Conservation (phyloP, 2,888 invertebrate genomes). For the Drosophila mimetica region DNA sequence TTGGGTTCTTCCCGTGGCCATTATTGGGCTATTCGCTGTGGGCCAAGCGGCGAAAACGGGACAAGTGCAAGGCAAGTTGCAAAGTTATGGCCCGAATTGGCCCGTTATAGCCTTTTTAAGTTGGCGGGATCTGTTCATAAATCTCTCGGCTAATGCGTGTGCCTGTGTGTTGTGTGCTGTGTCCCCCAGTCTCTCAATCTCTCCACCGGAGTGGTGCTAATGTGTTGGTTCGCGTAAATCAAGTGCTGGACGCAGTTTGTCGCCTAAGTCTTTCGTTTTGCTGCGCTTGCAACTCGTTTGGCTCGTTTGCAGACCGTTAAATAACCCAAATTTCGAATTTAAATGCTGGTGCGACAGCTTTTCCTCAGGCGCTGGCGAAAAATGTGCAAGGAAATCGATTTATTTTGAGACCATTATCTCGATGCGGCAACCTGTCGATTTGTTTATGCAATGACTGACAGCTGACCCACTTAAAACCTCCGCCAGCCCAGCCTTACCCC, state of each 20-base stretch:
- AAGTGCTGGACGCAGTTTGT: conserved; percentile 62
- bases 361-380: conserved; percentile 36
- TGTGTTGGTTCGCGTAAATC: conserved; percentile 48
- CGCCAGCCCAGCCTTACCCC: conserved; percentile 4
- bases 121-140: conserved; percentile 29
- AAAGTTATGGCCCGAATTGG: conserved; percentile 9
- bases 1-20: conserved; percentile 13
- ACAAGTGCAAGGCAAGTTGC: conserved; percentile 70
- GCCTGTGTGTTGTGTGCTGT: conserved; percentile 17
- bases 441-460: conserved; percentile 40
- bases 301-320: conserved; percentile 67
- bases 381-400: conserved; percentile 54
- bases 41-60: conserved; percentile 47
- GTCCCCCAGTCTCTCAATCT: conserved; percentile 12
- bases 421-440: conserved; percentile 48
- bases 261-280: conserved; percentile 55
- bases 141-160: conserved; percentile 15
- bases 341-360: conserved; percentile 50
- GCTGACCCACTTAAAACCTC: conserved; percentile 38
- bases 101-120: conserved; percentile 57
- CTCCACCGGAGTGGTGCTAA: conserved; percentile 28
- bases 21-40: conserved; percentile 1
- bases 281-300: conserved; percentile 58
- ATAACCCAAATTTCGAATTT: conserved; percentile 67
- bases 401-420: conserved; percentile 18